Percentiles rank a stretch among this genome's conserved stretches.
Evolutionary conservation across 1,140 invertebrate genomes (phyloP).

Genomic region (Hyles euphorbiae): DNA sequence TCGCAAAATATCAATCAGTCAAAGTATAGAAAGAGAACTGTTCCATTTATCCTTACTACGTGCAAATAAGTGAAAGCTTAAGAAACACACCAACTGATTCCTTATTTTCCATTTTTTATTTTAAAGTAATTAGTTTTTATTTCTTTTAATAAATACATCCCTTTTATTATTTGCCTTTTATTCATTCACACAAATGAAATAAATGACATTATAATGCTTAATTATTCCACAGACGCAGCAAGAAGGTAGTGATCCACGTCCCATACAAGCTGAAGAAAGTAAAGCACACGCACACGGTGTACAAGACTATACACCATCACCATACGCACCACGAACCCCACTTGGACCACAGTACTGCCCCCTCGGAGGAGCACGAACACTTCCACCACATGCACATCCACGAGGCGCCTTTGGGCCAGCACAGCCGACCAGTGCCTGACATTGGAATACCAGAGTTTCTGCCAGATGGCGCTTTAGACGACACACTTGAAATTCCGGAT

Average conservation of each 20-base stretch:
- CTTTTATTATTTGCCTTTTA: too few relatives aligned
- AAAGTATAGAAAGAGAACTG: too few relatives aligned
- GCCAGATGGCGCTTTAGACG: conserved; percentile 45
- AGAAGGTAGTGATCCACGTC: conserved; percentile 79
- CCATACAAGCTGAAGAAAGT: conserved; percentile 79
- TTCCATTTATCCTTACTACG: too few relatives aligned
- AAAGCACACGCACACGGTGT: conserved; percentile 80
- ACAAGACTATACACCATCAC: conserved; percentile 78
- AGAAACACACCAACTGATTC: too few relatives aligned
- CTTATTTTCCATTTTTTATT: too few relatives aligned
- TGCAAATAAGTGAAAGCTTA: too few relatives aligned
- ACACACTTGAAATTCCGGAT: conserved; percentile 34
- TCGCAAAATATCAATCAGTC: too few relatives aligned
- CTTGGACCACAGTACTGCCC: conserved; percentile 19
- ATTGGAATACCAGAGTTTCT: conserved; percentile 52
- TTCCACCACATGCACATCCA: conserved; percentile 63
- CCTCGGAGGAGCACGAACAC: conserved; percentile 61
- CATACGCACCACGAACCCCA: conserved; percentile 53
- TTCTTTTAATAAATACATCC: too few relatives aligned
- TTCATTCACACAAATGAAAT: too few relatives aligned
- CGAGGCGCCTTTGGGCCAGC: conserved; percentile 29
- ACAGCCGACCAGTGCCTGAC: conserved; percentile 38
- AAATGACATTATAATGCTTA: neutral
- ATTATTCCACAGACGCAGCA: conserved; percentile 53
- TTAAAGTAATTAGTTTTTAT: too few relatives aligned